Base-by-base conservation (phyloP, 2,113 vertebrate genomes). In the Pelecanoides urinatrix region DNA sequence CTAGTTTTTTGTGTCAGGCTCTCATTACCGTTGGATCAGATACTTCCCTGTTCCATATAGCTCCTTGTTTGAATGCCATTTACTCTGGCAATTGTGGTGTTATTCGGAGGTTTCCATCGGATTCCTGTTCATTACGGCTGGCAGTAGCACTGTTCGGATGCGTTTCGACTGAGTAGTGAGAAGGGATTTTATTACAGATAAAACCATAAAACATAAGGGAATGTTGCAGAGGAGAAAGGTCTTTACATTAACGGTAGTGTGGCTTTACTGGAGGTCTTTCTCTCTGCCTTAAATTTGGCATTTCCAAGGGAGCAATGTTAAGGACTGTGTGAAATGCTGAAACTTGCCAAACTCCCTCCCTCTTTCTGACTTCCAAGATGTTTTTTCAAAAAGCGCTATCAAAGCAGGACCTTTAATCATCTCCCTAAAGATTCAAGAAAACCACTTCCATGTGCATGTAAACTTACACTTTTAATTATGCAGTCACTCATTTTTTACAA, bases 381-480 rank as follows among this genome's bases (percentile, higher is more conserved):
- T 4, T 71, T 94, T 96, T 86, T 82, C 65, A 80, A 79, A 65
- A 93, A 50, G 21, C 7, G 3, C 53, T 92, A 27, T 38, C 58
- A 50, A 68, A 62, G 47, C 22, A 75, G 40, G 73, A 70, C 21
- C 80, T 94, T 94, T 89, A 90, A 89, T 83, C 42, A 38, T 94
- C 79, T 88, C 84, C 30, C 70, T 52, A 15, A 75, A 74, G 27
- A 71, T 92, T 76, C 59, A 84, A 94, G 32, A 19, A 80, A 96
- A 55, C 10, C 53, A 29, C 26, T 71, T 87, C 83, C 21, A 6
- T 27, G 36, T 76, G 29, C 61, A 29, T 23, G 26, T 88, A 88
- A 97, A 56, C 67, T 82, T 85, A 26, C 16, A 45, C 40, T 95
- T 96, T 88, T 96, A 96, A 92, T 97, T 93, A 89, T 13, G 21